These are phyloP conservation scores for Psilanteris sp. DNA, from an alignment of 1,140 invertebrate genomes.

Conservation along the genomic window DNA sequence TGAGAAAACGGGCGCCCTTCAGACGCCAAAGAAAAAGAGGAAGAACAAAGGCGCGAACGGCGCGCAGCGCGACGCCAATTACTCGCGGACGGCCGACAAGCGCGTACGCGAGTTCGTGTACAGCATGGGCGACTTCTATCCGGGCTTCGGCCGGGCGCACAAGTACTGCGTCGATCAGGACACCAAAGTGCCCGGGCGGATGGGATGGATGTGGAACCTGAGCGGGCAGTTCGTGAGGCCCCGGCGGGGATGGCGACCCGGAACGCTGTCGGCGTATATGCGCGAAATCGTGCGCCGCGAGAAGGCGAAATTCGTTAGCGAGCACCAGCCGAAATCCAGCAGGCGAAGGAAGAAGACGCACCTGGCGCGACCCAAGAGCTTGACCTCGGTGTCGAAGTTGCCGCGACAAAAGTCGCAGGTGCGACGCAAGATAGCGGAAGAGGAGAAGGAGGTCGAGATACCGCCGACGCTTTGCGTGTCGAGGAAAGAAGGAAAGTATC, in stretches of 20 bases:
- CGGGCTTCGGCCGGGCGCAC: conserved; percentile 63
- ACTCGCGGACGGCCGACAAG: background rate
- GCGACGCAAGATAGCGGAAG: too few relatives aligned
- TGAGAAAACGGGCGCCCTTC: too few relatives aligned
- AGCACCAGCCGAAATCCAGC: conserved; percentile 39
- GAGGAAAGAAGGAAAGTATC: conserved; percentile 74
- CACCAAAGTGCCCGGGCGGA: conserved; percentile 65
- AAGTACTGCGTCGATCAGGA: conserved; percentile 58
- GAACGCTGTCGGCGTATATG: conserved; percentile 68
- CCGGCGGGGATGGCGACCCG: conserved; percentile 74
- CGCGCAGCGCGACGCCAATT: conserved; percentile 2
- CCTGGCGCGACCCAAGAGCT: background rate
- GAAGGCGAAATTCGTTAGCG: conserved; percentile 57
- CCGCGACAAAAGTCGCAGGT: background rate
- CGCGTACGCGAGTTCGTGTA: conserved; percentile 59
- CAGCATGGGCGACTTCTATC: conserved; percentile 62
- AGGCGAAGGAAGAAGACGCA: conserved; percentile 4
- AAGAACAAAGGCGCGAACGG: background rate
- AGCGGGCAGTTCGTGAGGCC: conserved; percentile 62
- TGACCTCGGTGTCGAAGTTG: too few relatives aligned
- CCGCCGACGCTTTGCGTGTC: conserved; percentile 73
- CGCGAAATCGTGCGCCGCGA: conserved; percentile 69
- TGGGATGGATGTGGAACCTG: conserved; percentile 73
- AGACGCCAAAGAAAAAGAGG: background rate
- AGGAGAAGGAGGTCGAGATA: conserved; percentile 57